Evolutionary conservation across 2,113 vertebrate genomes (phyloP), one percentile per base, ranked within the genome.

Genomic region (Tachysurus fulvidraco): DNA sequence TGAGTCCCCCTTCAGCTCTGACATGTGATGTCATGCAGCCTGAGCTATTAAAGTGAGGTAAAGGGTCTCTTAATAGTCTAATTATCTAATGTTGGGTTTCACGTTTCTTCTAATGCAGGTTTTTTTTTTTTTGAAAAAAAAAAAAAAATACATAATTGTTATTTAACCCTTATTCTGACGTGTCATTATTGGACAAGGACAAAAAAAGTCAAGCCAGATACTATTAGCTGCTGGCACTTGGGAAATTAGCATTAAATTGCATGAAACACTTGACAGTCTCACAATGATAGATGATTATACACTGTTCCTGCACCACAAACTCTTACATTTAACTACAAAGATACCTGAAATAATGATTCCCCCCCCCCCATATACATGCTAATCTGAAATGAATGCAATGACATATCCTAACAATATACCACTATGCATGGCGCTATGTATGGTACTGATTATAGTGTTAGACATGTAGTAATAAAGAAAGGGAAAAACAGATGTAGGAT

Each of bases 11-110:
- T 88, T 87, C 77, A 88, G 85, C 71, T 28, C 57, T 65, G 80
- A 79, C 87, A 81, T 89, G 89, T 88, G 87, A 91, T 85, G 69
- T 91, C 82, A 92, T 74, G 67, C 85, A 73, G 83, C 23, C 41
- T 84, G 87, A 90, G 79, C 76, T 81, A 84, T 78, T 91, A 77
- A 84, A 83, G 81, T 88, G 81, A 54, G 4, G 41, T 13, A 16
- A 36, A 85, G 16, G 10, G 1, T 84, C 90, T 87, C 81, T 65
- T 11, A 28, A 73, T 13, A 76, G 16, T 54, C 50, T 17, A 78
- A 54, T 54, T 14, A 50, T 13, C 25, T 52, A 62, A 23, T 69
- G 17, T 46, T 21, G 57, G 57, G 62, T 30, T 82, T 55, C 11
- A 54, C 11, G n/a, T 54, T 21, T 65, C 30, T 57, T 80, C 11